A percentile compares a stretch with the other conserved stretches of the same genome.
Conservation (phyloP, 1,140 invertebrate species). For the Campodea augens region DNA sequence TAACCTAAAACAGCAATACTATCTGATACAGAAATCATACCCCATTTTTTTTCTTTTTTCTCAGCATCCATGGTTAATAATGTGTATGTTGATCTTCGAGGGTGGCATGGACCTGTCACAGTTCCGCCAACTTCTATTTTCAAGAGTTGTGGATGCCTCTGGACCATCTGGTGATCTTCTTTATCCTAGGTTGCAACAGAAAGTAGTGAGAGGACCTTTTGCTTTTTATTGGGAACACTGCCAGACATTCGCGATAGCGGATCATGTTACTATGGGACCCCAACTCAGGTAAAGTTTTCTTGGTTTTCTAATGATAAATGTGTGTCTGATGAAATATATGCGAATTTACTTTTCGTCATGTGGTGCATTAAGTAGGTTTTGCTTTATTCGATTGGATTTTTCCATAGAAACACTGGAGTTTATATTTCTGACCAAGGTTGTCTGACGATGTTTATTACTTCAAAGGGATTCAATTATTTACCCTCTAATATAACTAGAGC, state of each 20-base stretch:
- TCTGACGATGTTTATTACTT: too few relatives aligned
- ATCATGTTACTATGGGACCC: constrained; percentile 29
- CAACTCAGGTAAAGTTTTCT: constrained; percentile 11
- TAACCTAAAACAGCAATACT: too few relatives aligned
- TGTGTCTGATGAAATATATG: background rate
- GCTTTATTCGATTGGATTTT: too few relatives aligned
- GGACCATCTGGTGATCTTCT: constrained; percentile 22
- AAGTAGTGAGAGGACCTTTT: constrained; percentile 22
- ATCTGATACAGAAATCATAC: too few relatives aligned
- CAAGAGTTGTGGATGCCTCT: constrained; percentile 25
- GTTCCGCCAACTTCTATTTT: constrained; percentile 26
- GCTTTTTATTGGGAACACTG: constrained; percentile 32
- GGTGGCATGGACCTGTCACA: constrained; percentile 24
- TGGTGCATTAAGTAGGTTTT: constrained; percentile 2
- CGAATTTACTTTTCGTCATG: background rate
- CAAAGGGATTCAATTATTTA: too few relatives aligned
- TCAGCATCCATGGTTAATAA: too few relatives aligned
- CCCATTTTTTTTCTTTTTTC: too few relatives aligned
- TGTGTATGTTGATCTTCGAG: constrained; percentile 30
- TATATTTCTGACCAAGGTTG: too few relatives aligned
- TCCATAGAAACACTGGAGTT: too few relatives aligned
- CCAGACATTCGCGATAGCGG: constrained; percentile 28
- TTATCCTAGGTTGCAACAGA: constrained; percentile 29
- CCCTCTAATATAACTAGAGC: too few relatives aligned
- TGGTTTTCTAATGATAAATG: constrained; percentile 3